Evolutionary conservation across 2,113 vertebrate species (phyloP).

Genomic region (Passer montanus): DNA sequence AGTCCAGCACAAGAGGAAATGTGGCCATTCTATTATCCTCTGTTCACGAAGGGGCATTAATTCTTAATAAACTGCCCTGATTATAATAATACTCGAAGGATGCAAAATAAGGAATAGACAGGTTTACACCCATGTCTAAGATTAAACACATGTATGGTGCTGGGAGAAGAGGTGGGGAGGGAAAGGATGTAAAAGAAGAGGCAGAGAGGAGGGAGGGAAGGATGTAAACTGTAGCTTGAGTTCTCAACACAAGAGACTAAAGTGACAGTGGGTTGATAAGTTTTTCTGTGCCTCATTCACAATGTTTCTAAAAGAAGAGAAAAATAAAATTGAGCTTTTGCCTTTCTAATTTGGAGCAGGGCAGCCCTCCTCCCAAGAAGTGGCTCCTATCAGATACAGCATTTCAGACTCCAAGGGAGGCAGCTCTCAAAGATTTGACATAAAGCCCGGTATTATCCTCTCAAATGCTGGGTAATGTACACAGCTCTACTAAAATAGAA

Average conservation of each 20-base stretch:
- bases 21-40: slow-evolving; percentile 67
- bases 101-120: slow-evolving; percentile 69
- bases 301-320: neutral
- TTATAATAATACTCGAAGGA: slow-evolving; percentile 65
- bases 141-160: slow-evolving; percentile 56
- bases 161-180: neutral
- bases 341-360: neutral
- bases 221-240: neutral
- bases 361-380: neutral
- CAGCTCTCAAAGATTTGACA: neutral
- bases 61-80: slow-evolving; percentile 75
- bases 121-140: slow-evolving; percentile 62
- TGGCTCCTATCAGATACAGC: neutral
- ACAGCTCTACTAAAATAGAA: neutral
- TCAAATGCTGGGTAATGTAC: neutral
- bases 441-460: neutral
- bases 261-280: neutral
- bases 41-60: slow-evolving; percentile 68
- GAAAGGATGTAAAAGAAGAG: neutral
- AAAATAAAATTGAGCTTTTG: neutral
- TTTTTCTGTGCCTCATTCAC: neutral
- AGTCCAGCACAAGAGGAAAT: slow-evolving; percentile 57
- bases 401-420: neutral
- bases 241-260: neutral
- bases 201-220: neutral